Evolutionary conservation across 2,113 vertebrate genomes (phyloP), one percentile per base, ranked within the genome.

Genomic region (Fulica atra): DNA sequence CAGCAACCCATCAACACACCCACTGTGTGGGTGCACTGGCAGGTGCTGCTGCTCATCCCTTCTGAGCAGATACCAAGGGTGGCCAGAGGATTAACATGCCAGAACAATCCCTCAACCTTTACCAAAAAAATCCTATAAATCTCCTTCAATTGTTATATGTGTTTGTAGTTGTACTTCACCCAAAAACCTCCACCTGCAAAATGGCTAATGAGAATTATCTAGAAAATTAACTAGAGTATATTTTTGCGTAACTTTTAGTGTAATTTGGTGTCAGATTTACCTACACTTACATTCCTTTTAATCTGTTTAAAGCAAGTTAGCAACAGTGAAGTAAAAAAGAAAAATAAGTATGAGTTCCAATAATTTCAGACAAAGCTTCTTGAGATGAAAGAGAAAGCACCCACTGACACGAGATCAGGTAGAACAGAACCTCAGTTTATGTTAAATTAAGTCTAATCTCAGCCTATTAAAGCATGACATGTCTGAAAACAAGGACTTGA

Each of bases 1-100:
- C 10, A 35, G 61, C 18, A 86, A 61, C 10, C 4, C 31, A 46
- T 12, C 7, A 13, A 33, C 1, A 20, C 1, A 0, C 8, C 8
- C 53, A 20, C 19, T 36, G 19, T 9, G 42, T 48, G 40, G 72
- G 60, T 33, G n/a, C 14, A 53, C 4, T 16, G 10, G 48, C 51
- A 64, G 23, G 16, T 74, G n/a, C 48, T 74, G n/a, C 48, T 68
- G 61, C 26, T 65, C 35, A 50, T 1, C 38, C 12, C 28, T 61
- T 61, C 66, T 59, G 50, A 86, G 59, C 16, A 61, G 40, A 36
- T 21, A n/a, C 13, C 21, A 35, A 7, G 25, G 44, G 54, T 56
- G 19, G 24, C 24, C 64, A 76, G 18, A 11, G 7, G 31, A 64
- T 7, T 60, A 5, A 4, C 9, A 61, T 8, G 28, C 20, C 36